These are phyloP conservation scores for Tachypleus tridentatus DNA, from an alignment of 1,140 invertebrate species.

Conservation along the genomic window DNA sequence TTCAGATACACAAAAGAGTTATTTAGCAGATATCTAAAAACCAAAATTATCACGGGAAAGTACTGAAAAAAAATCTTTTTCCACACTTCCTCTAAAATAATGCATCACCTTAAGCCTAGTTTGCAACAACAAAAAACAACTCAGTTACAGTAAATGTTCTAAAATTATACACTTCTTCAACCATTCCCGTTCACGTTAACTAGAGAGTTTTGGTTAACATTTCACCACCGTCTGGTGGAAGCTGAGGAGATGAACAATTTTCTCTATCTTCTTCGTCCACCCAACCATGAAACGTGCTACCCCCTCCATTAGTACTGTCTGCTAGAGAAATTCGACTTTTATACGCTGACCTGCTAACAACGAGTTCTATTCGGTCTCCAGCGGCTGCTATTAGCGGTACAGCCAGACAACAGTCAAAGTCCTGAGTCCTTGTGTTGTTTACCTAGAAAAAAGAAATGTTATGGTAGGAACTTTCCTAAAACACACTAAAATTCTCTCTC, in stretches of 20 bases:
- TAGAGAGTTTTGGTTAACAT: background rate
- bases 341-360: constrained; percentile 42
- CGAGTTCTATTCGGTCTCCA: constrained; percentile 69
- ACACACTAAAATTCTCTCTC: too few species aligned
- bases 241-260: background rate
- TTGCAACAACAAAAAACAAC: too few species aligned
- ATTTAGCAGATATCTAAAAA: too few species aligned
- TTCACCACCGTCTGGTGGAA: background rate
- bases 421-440: constrained; percentile 76
- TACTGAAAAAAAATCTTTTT: too few species aligned
- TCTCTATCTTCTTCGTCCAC: constrained; percentile 3
- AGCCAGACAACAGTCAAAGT: constrained; percentile 85
- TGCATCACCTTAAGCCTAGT: too few species aligned
- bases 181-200: background rate
- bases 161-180: too few species aligned
- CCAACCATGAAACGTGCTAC: constrained; percentile 12
- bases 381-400: constrained; percentile 84
- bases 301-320: constrained; percentile 5
- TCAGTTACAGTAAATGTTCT: too few species aligned
- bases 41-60: too few species aligned
- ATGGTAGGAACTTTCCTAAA: too few species aligned
- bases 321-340: constrained; percentile 7
- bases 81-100: too few species aligned
- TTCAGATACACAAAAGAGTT: too few species aligned
- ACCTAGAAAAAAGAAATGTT: constrained; percentile 45